Evolutionary conservation across 2,888 invertebrate genomes (phyloP), one percentile per base, ranked within the genome.

Genomic region (Drosophila flavopinicola): DNA sequence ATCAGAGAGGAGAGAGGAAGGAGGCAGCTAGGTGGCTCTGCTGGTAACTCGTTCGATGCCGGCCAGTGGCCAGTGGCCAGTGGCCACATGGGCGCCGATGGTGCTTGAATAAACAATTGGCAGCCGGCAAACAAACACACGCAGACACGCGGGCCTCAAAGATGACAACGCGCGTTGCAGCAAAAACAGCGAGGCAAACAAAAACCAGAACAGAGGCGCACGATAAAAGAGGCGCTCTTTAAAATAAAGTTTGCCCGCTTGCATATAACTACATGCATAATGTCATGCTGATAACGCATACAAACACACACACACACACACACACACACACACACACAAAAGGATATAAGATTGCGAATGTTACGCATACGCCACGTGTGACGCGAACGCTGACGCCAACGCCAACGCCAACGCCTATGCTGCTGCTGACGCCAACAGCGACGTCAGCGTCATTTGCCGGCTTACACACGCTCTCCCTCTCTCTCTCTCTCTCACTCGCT

Each of bases 51-150:
- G 53, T 27, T 57, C 29, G 33, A 41, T 2, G 41, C 27, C 53
- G 23, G 56, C 20, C 49, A 42, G 37, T 58, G 45, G 56, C 27
- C 56, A 45, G n/a, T n/a, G 23, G 56, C 20, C 49, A 42, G 37
- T 58, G 45, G 56, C 27, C 56, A 45, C 59, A 60, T 56, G 75
- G 42, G 60, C 20, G 45, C 32, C 48, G 54, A 56, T 72, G 78
- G 65, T 65, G 69, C 83, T 77, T 78, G 76, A 75, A 85, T 78
- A 87, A 87, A 79, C 87, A 77, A 68, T 77, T 85, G 85, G 65
- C 69, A 69, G 78, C 23, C 68, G 60, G 66, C 76, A 78, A 75
- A 75, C 86, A 78, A 75, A 70, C 66, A 32, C 45, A 53, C 68
- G 37, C 33, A 37, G 41, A 23, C 51, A 61, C 45, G 39, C 17